phyloP scores from a whole-genome alignment of 2,113 vertebrate genomes.

The Donacobius atricapilla region DNA sequence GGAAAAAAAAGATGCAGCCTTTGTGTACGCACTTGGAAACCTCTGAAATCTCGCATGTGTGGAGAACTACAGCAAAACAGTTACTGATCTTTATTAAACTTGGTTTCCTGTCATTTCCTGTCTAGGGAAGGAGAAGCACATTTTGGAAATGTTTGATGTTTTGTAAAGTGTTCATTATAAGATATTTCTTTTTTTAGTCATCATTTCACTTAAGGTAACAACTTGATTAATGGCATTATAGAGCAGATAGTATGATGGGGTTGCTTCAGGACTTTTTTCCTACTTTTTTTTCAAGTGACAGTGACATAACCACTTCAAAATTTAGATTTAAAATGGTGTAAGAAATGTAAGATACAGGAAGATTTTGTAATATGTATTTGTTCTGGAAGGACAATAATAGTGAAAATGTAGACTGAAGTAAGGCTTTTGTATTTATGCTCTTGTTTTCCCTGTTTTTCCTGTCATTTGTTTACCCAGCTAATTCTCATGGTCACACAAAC shows the following conservation, averaged over 20 bases:
- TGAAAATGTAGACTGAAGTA: background rate
- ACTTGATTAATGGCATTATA: background rate
- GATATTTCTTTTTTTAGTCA: background rate
- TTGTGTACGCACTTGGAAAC: background rate
- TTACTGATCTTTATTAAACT: background rate
- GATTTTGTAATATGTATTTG: background rate
- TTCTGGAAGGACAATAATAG: background rate
- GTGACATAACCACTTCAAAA: background rate
- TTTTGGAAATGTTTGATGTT: background rate
- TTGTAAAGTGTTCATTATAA: background rate
- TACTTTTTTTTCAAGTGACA: background rate
- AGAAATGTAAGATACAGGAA: background rate
- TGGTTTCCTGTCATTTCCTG: background rate
- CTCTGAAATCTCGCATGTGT: background rate
- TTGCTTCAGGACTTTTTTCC: background rate
- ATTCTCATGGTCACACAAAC: background rate
- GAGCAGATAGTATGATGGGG: background rate
- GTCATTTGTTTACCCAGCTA: background rate
- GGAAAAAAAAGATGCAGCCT: background rate
- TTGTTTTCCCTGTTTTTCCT: background rate
- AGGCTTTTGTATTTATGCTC: background rate
- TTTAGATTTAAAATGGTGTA: background rate
- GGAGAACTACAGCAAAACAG: background rate
- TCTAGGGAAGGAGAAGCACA: background rate
- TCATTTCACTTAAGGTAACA: background rate